Percentiles rank a stretch among this genome's conserved stretches.
These are phyloP conservation scores for Eolophus roseicapilla DNA, from an alignment of 2,113 vertebrate genomes.

Conservation along the genomic window DNA sequence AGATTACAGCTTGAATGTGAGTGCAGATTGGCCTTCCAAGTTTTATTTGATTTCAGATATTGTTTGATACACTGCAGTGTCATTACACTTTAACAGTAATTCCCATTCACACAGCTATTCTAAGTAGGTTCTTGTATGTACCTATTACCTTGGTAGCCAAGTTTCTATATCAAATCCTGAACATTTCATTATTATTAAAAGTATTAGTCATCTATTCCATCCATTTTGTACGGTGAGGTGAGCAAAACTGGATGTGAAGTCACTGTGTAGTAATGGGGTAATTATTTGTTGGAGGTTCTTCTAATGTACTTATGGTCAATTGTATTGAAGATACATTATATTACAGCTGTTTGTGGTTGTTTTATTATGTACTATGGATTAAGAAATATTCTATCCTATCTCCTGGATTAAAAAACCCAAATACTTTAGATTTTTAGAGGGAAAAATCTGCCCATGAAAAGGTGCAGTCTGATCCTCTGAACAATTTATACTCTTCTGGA, in stretches of 20 bases:
- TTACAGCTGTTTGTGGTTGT: background rate
- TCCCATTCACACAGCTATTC: background rate
- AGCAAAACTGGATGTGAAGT: constrained; percentile 29
- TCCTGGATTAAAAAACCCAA: background rate
- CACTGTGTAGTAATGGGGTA: background rate
- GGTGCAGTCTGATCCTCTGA: background rate
- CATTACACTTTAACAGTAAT: constrained; percentile 25
- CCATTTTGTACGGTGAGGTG: background rate
- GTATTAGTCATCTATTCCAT: background rate
- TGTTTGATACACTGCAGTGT: constrained; percentile 25
- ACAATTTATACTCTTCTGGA: background rate
- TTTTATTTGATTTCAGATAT: constrained; percentile 26
- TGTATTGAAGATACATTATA: background rate
- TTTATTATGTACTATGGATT: background rate
- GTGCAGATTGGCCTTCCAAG: background rate
- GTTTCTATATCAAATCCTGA: constrained; percentile 26
- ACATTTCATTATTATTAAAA: constrained; percentile 39
- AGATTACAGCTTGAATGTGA: background rate
- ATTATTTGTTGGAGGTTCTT: constrained; percentile 43
- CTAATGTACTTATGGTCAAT: background rate
- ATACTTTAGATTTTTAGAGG: background rate
- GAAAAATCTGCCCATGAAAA: background rate
- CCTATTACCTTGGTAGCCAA: background rate
- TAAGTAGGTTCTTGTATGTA: constrained; percentile 25
- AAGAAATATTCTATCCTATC: background rate